Percentiles rank a stretch among this genome's conserved stretches.
Evolutionary conservation across 2,113 vertebrate species (phyloP).

Genomic region (Xenopus borealis): DNA sequence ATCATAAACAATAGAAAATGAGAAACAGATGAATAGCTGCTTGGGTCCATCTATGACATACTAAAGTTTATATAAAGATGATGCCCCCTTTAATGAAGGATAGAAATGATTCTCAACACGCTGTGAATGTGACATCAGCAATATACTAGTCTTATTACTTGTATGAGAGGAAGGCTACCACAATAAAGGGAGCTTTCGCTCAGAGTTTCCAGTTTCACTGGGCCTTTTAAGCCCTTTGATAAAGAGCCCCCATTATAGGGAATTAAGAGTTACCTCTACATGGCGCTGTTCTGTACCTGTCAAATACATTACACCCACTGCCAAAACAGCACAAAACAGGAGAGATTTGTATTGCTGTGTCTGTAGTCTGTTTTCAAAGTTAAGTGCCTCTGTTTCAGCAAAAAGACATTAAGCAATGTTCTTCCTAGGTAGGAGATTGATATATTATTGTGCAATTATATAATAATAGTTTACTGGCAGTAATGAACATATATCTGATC

Average conservation of each 20-base stretch:
- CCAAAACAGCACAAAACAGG: slow-evolving; percentile 39
- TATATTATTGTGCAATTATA: slow-evolving; percentile 25
- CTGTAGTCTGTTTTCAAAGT: slow-evolving; percentile 33
- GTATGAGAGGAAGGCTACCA: slow-evolving; percentile 6
- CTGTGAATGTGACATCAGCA: too few species aligned
- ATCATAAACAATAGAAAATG: too few species aligned
- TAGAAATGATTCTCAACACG: too few species aligned
- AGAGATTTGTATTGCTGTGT: slow-evolving; percentile 38
- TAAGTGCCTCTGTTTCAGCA: slow-evolving; percentile 35
- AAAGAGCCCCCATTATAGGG: slow-evolving; percentile 34
- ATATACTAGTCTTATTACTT: too few species aligned
- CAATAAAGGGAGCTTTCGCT: slow-evolving; percentile 17
- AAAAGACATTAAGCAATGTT: slow-evolving; percentile 29
- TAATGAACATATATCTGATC: slow-evolving; percentile 23
- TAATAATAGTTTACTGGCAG: slow-evolving; percentile 26
- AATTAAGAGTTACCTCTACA: slow-evolving; percentile 41
- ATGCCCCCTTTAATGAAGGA: too few species aligned
- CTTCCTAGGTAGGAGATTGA: slow-evolving; percentile 27
- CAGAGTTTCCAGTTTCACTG: not conserved
- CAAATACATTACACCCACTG: slow-evolving; percentile 42
- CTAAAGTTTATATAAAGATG: too few species aligned
- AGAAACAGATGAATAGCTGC: too few species aligned
- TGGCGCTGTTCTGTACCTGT: slow-evolving; percentile 35
- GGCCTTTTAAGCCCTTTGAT: slow-evolving; percentile 38
- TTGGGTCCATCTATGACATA: too few species aligned